A percentile compares a stretch with the other conserved stretches of the same genome.
Evolutionary conservation across 92 coral and sea anemone genomes (phyloP).

Genomic region (Parazoanthus swiftii): DNA sequence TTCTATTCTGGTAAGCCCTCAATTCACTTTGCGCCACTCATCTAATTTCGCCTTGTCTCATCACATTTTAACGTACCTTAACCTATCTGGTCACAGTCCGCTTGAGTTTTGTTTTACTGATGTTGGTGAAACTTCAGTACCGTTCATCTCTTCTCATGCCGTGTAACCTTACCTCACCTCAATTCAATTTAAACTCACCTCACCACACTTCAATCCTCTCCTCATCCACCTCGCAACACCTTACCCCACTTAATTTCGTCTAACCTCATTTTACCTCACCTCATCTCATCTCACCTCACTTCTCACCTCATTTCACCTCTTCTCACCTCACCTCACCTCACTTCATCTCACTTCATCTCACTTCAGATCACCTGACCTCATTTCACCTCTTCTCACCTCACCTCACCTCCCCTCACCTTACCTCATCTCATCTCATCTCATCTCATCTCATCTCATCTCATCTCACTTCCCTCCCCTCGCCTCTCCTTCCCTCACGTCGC

Average conservation of each 20-base stretch:
- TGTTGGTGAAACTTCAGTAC: neutral
- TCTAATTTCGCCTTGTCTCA: neutral
- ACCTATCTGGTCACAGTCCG: no score
- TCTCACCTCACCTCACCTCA: slow-evolving; percentile 15
- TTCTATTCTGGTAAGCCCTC: slow-evolving; percentile 55
- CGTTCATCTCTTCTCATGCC: slow-evolving; percentile 10
- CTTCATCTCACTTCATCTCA: neutral
- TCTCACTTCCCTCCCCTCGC: no score
- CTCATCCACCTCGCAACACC: slow-evolving; percentile 9
- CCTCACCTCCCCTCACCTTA: neutral
- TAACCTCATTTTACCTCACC: neutral
- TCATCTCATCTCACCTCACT: neutral
- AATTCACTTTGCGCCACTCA: neutral
- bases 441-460: no score
- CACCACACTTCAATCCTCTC: neutral
- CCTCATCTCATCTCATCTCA: no score
- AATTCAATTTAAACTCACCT: neutral
- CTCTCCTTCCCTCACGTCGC: no score
- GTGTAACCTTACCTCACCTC: neutral
- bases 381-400: neutral
- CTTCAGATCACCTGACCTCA: neutral
- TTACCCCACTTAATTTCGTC: neutral
- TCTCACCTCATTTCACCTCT: neutral
- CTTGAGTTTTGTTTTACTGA: no score
- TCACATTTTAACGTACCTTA: neutral